Conservation (phyloP, 64 coral and sea anemone species). For the Stylophora pistillata region DNA sequence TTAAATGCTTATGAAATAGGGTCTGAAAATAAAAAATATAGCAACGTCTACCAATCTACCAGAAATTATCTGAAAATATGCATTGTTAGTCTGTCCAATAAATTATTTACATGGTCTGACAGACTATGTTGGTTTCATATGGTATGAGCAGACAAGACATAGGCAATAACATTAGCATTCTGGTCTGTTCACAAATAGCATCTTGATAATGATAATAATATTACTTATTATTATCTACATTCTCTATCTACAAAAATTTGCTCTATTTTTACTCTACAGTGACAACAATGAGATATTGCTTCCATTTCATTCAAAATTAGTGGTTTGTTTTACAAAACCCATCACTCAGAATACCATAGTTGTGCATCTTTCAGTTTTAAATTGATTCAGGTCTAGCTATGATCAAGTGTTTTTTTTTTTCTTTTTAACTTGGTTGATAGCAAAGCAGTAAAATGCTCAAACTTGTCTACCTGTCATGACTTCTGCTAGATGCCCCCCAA, state of each 20-base stretch:
- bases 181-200: constrained; percentile 42
- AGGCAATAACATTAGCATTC: constrained; percentile 26
- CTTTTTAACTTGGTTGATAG: not conserved
- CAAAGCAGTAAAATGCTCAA: not conserved
- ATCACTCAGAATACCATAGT: not conserved
- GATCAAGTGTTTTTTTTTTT: not conserved
- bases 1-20: constrained; percentile 60
- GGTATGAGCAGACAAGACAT: constrained; percentile 25
- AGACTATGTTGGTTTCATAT: constrained; percentile 30
- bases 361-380: not conserved
- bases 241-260: constrained; percentile 45
- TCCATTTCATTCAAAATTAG: constrained; percentile 1
- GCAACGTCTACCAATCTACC: constrained; percentile 50
- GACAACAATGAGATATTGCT: not conserved
- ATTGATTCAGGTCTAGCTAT: not conserved
- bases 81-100: constrained; percentile 54
- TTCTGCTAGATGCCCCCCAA: not conserved
- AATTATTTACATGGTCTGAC: constrained; percentile 44
- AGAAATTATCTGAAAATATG: constrained; percentile 52
- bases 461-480: not conserved
- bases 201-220: constrained; percentile 25
- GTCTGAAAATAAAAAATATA: constrained; percentile 59
- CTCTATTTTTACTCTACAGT: constrained; percentile 9
- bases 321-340: constrained; percentile 33
- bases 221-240: constrained; percentile 40